phyloP scores from a whole-genome alignment of 2,888 invertebrate genomes.

The Phalera bucephala region DNA sequence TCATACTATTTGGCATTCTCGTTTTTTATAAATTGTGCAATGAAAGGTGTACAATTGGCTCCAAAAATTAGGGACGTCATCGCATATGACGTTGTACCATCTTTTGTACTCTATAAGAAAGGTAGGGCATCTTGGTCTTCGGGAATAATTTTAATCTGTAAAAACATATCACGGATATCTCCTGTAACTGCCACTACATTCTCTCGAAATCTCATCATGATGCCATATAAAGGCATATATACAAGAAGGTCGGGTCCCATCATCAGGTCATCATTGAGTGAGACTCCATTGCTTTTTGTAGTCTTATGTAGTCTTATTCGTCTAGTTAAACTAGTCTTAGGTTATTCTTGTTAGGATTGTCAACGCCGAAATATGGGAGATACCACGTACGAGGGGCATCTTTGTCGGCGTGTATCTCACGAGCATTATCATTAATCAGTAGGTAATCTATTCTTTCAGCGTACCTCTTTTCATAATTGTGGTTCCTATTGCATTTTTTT shows the following conservation, averaged over 20 bases:
- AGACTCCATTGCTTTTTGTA: conserved; percentile 8
- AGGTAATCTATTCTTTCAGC: conserved; percentile 23
- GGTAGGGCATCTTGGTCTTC: conserved; percentile 14
- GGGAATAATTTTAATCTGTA: conserved; percentile 11
- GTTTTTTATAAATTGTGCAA: conserved; percentile 22
- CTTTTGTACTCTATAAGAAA: conserved; percentile 8
- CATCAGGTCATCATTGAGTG: conserved; percentile 8
- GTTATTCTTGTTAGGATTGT: conserved; percentile 27
- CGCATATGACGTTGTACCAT: background rate
- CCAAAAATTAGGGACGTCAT: conserved; percentile 8
- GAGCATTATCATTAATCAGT: conserved; percentile 22
- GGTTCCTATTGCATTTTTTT: conserved; percentile 16
- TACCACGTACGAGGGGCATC: conserved; percentile 19
- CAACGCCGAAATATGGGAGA: conserved; percentile 28
- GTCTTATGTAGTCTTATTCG: conserved; percentile 28
- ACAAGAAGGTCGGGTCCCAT: too few species aligned
- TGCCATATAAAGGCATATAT: too few species aligned
- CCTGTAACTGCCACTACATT: conserved; percentile 13
- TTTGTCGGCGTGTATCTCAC: conserved; percentile 1
- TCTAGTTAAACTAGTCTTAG: conserved; percentile 22
- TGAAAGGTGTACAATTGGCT: conserved; percentile 7
- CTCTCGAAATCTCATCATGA: conserved; percentile 21
- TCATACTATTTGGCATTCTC: conserved; percentile 18
- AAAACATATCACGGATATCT: conserved; percentile 18
- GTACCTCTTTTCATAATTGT: conserved; percentile 12